Conservation (phyloP, 2,113 vertebrate genomes). For the Picathartes gymnocephalus region DNA sequence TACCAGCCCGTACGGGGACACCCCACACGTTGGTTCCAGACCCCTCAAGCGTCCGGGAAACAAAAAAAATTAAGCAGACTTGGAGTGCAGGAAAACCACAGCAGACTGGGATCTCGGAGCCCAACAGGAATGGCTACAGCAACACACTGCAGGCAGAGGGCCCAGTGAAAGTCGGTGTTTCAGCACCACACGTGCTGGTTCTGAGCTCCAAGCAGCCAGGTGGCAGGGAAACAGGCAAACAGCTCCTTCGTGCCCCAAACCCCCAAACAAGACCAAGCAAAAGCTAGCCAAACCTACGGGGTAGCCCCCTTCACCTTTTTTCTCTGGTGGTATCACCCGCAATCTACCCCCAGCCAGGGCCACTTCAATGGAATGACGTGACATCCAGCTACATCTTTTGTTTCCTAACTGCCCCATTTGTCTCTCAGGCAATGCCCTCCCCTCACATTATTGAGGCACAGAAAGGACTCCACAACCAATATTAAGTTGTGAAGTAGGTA, state of each 20-base stretch:
- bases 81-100: not conserved
- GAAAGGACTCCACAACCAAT: too few species aligned
- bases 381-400: not conserved
- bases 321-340: rapidly evolving
- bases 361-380: not conserved
- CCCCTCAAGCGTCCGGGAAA: not conserved
- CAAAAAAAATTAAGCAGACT: not conserved
- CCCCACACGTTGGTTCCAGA: too few species aligned
- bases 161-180: not conserved
- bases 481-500: too few species aligned
- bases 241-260: not conserved
- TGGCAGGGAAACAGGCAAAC: not conserved
- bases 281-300: too few species aligned
- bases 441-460: not conserved
- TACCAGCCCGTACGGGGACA: not conserved
- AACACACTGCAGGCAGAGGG: too few species aligned
- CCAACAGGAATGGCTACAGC: too few species aligned
- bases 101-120: not conserved
- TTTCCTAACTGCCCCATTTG: not conserved
- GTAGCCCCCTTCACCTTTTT: not conserved
- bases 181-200: not conserved
- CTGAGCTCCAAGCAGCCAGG: not conserved
- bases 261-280: not conserved
- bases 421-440: not conserved
- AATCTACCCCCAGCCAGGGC: not conserved